These are phyloP conservation scores for Pheucticus melanocephalus DNA, from an alignment of 2,113 vertebrate species.

Conservation along the genomic window DNA sequence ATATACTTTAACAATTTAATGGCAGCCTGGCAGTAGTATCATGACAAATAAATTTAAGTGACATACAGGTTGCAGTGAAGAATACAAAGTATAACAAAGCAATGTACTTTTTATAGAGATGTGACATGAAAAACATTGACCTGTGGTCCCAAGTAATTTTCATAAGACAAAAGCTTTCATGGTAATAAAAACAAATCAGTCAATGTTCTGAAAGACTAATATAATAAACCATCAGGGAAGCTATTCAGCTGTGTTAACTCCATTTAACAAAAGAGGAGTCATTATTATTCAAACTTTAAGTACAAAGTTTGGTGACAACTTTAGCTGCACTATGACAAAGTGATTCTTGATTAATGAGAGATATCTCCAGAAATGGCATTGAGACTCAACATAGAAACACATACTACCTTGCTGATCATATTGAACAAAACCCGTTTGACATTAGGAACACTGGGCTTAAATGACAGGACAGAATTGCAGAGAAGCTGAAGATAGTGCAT, in stretches of 20 bases:
- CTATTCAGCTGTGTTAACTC: constrained; percentile 10
- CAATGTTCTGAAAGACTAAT: constrained; percentile 44
- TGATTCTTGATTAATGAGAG: constrained; percentile 39
- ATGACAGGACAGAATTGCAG: neutral
- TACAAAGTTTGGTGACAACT: constrained; percentile 33
- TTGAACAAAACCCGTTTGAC: constrained; percentile 16
- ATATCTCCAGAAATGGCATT: constrained; percentile 1
- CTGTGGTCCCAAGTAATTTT: constrained; percentile 53
- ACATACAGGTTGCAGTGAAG: neutral
- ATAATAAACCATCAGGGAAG: constrained; percentile 32
- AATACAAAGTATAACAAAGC: constrained; percentile 52
- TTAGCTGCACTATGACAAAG: constrained; percentile 36
- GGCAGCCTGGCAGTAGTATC: constrained; percentile 49
- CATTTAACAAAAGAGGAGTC: neutral
- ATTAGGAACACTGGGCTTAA: neutral
- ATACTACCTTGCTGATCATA: neutral
- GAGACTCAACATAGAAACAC: neutral
- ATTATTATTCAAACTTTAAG: constrained; percentile 34
- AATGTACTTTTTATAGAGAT: constrained; percentile 25
- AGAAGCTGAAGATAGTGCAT: neutral
- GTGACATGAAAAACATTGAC: constrained; percentile 56
- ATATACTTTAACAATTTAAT: constrained; percentile 48
- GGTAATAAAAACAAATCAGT: constrained; percentile 53
- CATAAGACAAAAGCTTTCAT: constrained; percentile 66
- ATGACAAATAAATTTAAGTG: constrained; percentile 70